Conservation (phyloP, 2,797 vertebrate species). For the Typhlichthys eigenmanni region DNA sequence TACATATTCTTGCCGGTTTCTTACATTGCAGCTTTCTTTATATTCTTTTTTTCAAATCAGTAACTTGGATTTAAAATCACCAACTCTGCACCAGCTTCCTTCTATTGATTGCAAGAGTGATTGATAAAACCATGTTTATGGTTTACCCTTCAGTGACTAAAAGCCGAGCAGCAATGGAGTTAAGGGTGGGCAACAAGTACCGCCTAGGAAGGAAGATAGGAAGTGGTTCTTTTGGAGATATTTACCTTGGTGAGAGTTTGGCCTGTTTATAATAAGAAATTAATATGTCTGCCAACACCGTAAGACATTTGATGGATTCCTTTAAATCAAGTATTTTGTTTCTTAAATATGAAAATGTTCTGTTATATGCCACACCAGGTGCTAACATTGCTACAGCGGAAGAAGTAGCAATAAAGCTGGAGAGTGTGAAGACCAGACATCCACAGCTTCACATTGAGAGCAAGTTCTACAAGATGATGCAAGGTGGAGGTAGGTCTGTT, state of each 20-base stretch:
- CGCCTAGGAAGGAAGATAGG: constrained; percentile 96
- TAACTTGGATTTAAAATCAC: constrained; percentile 28
- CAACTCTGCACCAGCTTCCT: constrained; percentile 55
- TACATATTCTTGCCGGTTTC: not conserved
- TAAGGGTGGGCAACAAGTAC: constrained; percentile 97
- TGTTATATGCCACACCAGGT: constrained; percentile 71
- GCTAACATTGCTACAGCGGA: constrained; percentile 96
- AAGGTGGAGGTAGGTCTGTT: constrained; percentile 88
- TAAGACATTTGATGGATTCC: not conserved
- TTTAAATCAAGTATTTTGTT: no score
- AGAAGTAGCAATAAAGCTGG: constrained; percentile 97
- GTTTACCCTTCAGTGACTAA: constrained; percentile 59
- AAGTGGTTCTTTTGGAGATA: constrained; percentile 96
- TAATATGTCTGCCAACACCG: not conserved
- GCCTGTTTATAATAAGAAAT: not conserved
- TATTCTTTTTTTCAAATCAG: constrained; percentile 12
- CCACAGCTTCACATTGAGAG: constrained; percentile 98
- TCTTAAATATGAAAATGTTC: not conserved
- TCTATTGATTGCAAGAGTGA: constrained; percentile 55
- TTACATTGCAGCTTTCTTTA: not conserved
- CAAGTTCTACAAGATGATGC: constrained; percentile 99
- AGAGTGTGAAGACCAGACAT: constrained; percentile 98
- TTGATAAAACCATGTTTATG: constrained; percentile 49
- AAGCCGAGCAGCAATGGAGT: constrained; percentile 85
- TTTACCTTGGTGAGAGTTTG: constrained; percentile 89